phyloP scores from a whole-genome alignment of 2,888 invertebrate species.

The Hypolimnas misippus region DNA sequence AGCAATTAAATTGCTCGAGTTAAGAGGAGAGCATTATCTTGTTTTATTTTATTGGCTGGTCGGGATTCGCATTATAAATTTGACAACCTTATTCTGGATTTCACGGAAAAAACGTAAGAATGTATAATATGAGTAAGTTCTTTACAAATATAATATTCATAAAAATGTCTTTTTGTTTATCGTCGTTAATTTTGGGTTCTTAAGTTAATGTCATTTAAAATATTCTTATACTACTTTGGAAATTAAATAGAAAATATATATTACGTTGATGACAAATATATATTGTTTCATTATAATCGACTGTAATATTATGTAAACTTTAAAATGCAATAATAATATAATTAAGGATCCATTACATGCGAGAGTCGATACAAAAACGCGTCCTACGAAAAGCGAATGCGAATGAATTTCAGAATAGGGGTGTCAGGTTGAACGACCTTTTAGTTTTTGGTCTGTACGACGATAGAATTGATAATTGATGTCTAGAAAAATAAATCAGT shows the following conservation, averaged over 20 bases:
- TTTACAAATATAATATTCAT: too few relatives aligned
- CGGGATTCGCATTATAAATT: conserved; percentile 55
- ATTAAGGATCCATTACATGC: conserved; percentile 6
- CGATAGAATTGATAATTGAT: conserved; percentile 54
- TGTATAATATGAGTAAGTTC: background rate
- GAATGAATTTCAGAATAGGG: conserved; percentile 59
- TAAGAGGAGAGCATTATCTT: conserved; percentile 56
- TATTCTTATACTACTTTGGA: too few relatives aligned
- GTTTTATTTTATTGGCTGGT: conserved; percentile 59
- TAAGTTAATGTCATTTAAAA: too few relatives aligned
- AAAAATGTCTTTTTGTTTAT: too few relatives aligned
- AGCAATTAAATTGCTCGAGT: conserved; percentile 62
- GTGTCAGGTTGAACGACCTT: conserved; percentile 58
- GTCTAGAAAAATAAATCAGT: conserved; percentile 53
- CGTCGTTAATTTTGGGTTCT: too few relatives aligned
- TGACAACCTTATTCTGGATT: conserved; percentile 48
- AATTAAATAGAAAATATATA: too few relatives aligned
- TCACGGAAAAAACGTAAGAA: background rate
- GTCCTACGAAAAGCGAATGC: conserved; percentile 34
- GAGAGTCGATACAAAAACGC: conserved; percentile 15
- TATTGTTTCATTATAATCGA: too few relatives aligned
- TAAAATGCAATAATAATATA: background rate
- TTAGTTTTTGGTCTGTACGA: conserved; percentile 55
- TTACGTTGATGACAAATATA: background rate
- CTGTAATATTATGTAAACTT: background rate